phyloP scores from a whole-genome alignment of 1,140 invertebrate species.

The Macrosteles quadrilineatus region DNA sequence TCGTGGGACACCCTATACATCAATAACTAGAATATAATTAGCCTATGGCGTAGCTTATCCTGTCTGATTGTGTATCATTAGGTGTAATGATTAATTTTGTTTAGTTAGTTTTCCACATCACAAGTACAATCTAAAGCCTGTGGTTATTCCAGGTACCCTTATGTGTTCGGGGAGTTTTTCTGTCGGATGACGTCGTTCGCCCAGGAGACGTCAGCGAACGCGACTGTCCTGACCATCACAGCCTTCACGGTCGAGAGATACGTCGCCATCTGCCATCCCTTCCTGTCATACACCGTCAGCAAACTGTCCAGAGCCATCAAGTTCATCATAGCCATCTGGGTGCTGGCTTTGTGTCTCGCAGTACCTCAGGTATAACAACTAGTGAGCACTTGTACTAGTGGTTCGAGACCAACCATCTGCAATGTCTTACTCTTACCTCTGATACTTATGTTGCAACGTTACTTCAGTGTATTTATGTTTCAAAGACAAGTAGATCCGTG shows the following conservation, averaged over 20 bases:
- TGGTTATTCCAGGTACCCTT: slow-evolving; percentile 82
- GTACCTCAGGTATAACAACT: slow-evolving; percentile 59
- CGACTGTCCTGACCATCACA: slow-evolving; percentile 89
- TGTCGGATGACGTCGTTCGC: slow-evolving; percentile 82
- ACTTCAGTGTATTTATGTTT: background rate
- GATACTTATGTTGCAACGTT: background rate
- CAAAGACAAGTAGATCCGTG: background rate
- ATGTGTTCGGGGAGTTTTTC: slow-evolving; percentile 82
- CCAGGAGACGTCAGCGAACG: slow-evolving; percentile 89
- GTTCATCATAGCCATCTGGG: slow-evolving; percentile 70
- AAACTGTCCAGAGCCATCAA: slow-evolving; percentile 71
- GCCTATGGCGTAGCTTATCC: too few relatives aligned
- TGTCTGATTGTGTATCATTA: too few relatives aligned
- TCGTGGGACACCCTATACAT: too few relatives aligned
- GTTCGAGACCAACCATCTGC: background rate
- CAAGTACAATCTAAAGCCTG: too few relatives aligned
- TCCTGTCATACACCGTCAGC: slow-evolving; percentile 80
- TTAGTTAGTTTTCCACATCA: too few relatives aligned
- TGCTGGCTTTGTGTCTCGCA: slow-evolving; percentile 70
- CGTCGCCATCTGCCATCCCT: slow-evolving; percentile 91
- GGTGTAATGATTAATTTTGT: too few relatives aligned
- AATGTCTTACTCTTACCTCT: background rate
- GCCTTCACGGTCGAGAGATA: slow-evolving; percentile 95
- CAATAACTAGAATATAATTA: too few relatives aligned
- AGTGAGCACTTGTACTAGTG: background rate